Evolutionary conservation across 37 sponge, comb jelly and placozoan genomes (phyloP), one percentile per base, ranked within the genome.

Genomic region (Cladorhizidae sp.): DNA sequence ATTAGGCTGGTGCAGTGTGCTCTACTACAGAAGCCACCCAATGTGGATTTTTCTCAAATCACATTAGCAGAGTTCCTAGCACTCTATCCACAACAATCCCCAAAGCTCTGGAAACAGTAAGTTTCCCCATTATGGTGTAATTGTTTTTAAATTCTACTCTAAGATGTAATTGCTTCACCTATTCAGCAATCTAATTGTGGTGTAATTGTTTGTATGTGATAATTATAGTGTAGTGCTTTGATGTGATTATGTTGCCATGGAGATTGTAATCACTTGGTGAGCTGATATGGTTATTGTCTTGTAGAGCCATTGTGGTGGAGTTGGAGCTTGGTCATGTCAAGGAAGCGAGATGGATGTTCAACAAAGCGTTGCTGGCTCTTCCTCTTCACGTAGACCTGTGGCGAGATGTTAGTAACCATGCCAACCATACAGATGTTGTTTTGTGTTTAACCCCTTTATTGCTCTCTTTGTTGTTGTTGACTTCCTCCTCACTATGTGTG

Each of bases 261-360:
- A n/a, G n/a, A n/a, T n/a, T n/a, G n/a, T n/a, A n/a, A n/a, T n/a
- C n/a, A n/a, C n/a, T n/a, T n/a, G n/a, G n/a, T n/a, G n/a, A n/a
- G n/a, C n/a, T n/a, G n/a, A n/a, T 29, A 38, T 67, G 35, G 20
- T 67, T 67, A 6, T n/a, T 35, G 20, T 33, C 31, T 3, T 67
- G 33, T 40, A 80, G 80, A 54, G 80, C 80, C 38, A 70, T 69
- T 15, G 56, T 33, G 8, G 37, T 80, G 3, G 80, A 80, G 57
- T 37, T 56, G 37, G 41, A 45, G 22, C 67, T 80, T 40, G 50
- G 35, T 21, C 70, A 54, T 38, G 38, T 40, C 55, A 50, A 40
- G 26, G 80, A 80, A 79, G 89, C 79, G n/a, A 70, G 89, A 0
- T 89, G 89, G 89, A 52, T 89, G 84, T 89, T 59, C 57, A 57